Conservation (phyloP, 2,888 invertebrate species). For the Sepioteuthis lessoniana region DNA sequence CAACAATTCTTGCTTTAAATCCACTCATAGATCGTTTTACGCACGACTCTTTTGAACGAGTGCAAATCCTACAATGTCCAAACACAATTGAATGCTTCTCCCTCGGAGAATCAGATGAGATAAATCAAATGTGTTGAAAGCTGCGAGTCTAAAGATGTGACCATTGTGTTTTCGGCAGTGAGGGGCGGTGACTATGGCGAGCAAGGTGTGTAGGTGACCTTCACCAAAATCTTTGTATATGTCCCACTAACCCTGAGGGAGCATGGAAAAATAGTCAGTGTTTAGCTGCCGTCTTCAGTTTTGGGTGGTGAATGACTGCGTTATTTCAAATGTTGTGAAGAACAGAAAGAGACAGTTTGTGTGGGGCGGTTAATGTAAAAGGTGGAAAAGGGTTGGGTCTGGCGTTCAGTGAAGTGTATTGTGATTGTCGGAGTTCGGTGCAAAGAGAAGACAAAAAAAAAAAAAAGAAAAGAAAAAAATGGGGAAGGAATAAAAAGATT, state of each 20-base stretch:
- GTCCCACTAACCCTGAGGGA: background rate
- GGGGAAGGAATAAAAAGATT: background rate
- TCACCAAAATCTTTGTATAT: background rate
- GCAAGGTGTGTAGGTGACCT: background rate
- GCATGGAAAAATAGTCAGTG: background rate
- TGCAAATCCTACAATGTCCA: background rate
- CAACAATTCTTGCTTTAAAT: background rate
- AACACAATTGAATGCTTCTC: conserved; percentile 15
- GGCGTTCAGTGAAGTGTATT: too few species aligned
- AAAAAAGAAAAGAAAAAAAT: background rate
- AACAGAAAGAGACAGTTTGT: background rate
- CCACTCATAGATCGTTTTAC: background rate
- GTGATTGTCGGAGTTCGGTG: too few species aligned
- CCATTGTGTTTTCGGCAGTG: background rate
- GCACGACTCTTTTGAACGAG: background rate
- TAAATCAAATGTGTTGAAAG: conserved; percentile 23
- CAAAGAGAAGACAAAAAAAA: too few species aligned
- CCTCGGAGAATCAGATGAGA: background rate
- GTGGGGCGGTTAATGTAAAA: background rate
- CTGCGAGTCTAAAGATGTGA: background rate
- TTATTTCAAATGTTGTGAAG: background rate
- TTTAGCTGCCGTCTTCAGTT: background rate
- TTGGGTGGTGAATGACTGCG: background rate
- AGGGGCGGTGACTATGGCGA: background rate
- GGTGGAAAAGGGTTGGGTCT: too few species aligned